These are phyloP conservation scores for Gymnoscopelus microlampas DNA, from an alignment of 2,797 vertebrate genomes.

Conservation along the genomic window DNA sequence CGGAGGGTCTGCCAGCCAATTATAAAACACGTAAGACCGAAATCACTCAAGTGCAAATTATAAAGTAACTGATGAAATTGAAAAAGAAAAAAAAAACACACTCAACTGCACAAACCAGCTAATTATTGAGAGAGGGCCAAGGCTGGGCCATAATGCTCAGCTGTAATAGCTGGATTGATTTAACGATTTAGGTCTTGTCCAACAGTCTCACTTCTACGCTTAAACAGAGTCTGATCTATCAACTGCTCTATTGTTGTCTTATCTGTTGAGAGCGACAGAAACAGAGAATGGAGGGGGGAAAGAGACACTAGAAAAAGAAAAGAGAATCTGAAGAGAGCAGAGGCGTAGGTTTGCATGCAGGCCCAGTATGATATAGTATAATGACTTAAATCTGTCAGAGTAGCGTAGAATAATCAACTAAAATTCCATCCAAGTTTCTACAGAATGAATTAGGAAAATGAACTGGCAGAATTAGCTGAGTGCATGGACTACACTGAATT, in stretches of 20 bases:
- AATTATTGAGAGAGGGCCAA: conserved; percentile 53
- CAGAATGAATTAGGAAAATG: conserved; percentile 19
- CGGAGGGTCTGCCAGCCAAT: too few relatives aligned
- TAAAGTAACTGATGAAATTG: too few relatives aligned
- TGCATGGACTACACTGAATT: neutral
- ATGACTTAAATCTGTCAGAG: conserved; percentile 35
- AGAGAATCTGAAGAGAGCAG: neutral
- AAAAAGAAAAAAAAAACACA: too few relatives aligned
- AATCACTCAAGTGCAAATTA: too few relatives aligned
- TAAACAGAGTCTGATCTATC: conserved; percentile 54
- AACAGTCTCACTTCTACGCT: conserved; percentile 36
- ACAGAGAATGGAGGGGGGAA: conserved; percentile 21
- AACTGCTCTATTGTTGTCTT: conserved; percentile 39
- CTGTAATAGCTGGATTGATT: conserved; percentile 67
- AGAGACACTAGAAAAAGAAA: conserved; percentile 10
- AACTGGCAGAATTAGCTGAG: neutral
- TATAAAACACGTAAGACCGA: too few relatives aligned
- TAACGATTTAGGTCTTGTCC: conserved; percentile 54
- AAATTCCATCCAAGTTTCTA: conserved; percentile 21
- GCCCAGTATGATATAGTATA: conserved; percentile 19
- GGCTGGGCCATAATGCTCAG: conserved; percentile 52
- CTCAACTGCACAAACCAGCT: too few relatives aligned
- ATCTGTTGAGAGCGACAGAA: conserved; percentile 40
- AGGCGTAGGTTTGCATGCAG: too few relatives aligned
- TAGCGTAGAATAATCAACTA: conserved; percentile 15